Evolutionary conservation across 2,113 vertebrate species (phyloP).

Genomic region (Elephas maximus): DNA sequence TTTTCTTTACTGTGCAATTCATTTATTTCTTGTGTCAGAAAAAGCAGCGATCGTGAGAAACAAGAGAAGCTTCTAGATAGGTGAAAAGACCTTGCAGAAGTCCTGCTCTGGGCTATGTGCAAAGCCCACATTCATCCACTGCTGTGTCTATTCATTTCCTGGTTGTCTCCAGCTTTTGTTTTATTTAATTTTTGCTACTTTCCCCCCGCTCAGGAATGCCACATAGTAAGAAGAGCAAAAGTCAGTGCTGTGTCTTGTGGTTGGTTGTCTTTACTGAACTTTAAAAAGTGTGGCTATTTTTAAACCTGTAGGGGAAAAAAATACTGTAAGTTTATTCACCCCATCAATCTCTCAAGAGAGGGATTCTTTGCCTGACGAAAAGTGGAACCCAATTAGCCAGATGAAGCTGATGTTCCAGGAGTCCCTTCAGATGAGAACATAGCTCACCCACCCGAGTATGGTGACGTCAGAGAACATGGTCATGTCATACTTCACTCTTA

Average conservation of each 20-base stretch:
- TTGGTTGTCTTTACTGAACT: not conserved
- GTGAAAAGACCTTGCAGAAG: conserved; percentile 75
- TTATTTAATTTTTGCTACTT: not conserved
- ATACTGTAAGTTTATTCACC: not conserved
- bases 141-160: conserved; percentile 71
- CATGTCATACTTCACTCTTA: not conserved
- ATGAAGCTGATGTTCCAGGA: not conserved
- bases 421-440: not conserved
- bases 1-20: conserved; percentile 73
- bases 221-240: not conserved
- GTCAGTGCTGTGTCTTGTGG: not conserved
- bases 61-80: conserved; percentile 72
- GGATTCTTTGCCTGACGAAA: not conserved
- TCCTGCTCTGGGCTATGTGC: conserved; percentile 78
- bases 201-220: not conserved
- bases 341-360: not conserved
- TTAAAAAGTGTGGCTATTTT: not conserved
- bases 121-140: conserved; percentile 74
- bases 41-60: conserved; percentile 67
- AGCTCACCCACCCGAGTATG: not conserved
- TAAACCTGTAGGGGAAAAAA: not conserved
- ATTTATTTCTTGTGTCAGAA: conserved; percentile 77
- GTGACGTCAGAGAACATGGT: not conserved
- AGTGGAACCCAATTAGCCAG: not conserved
- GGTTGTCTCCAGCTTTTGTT: conserved; percentile 45